Base-by-base conservation (phyloP, 2,113 vertebrate genomes). In the Astur gentilis region DNA sequence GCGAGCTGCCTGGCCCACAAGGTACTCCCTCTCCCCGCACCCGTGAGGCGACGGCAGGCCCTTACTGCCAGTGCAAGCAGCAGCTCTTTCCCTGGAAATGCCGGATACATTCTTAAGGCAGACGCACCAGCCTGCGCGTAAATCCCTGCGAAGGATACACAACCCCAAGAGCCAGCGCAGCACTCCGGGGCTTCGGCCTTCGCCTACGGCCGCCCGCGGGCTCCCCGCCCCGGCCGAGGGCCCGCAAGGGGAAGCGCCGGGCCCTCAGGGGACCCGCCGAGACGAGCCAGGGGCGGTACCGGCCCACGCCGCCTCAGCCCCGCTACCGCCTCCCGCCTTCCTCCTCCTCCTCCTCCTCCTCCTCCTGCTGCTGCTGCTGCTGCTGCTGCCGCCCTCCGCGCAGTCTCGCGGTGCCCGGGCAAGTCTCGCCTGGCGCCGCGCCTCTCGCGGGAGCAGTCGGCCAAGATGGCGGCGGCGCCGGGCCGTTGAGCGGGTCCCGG, bases 401-500 rank as follows among this genome's bases (percentile, higher is more conserved):
- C 32, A 13, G 19, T 70, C 83, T 88, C 85, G 76, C 93, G 81
- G 52, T 14, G 67, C 15, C 23, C 7, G 13, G 8, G 16, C 9
- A 7, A 23, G 62, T 71, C 89, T 77, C 86, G 60, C 42, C 18
- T 9, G n/a, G 8, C 11, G 11, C 17, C 5, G 34, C 34, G 5
- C 16, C 5, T 79, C 90, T 93, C 90, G 94, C 87, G 94, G 60
- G 83, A 93, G 19, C 34, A 23, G 20, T 4, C 50, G 18, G 64
- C 54, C 73, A 96, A 96, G 93, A 97, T 96, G 96, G 95, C 70
- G 89, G 86, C 55, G 40, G 70, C 62, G 92, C 54, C 60, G 72
- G 61, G 83, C n/a, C 44, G 92, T 11, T 96, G 76, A 91, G 81
- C 11, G 61, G 76, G 66, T 8, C 54, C 65, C 86, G 47, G 47